A percentile compares a stretch with the other conserved stretches of the same genome.
These are phyloP conservation scores for Dichetophora obliterata DNA, from an alignment of 2,888 invertebrate genomes.

Conservation along the genomic window DNA sequence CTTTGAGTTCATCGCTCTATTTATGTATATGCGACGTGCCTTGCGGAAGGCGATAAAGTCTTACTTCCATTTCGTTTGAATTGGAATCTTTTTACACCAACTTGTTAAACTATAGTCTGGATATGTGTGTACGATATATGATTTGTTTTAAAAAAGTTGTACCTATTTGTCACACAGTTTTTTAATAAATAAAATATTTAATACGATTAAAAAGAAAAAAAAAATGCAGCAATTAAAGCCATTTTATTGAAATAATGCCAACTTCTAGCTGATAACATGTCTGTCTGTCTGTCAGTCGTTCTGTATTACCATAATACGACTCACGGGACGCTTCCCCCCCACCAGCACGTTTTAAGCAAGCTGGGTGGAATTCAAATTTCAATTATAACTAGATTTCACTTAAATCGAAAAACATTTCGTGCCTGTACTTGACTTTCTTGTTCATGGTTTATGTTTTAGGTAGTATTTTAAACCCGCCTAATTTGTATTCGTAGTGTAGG, in stretches of 20 bases:
- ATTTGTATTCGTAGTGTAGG: too few relatives aligned
- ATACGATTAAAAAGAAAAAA: neutral
- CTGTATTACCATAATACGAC: too few relatives aligned
- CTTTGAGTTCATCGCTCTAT: constrained; percentile 51
- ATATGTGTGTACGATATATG: constrained; percentile 43
- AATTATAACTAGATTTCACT: neutral
- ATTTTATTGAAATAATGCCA: too few relatives aligned
- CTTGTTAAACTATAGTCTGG: constrained; percentile 43
- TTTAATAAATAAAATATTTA: neutral
- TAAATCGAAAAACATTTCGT: neutral
- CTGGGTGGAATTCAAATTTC: neutral
- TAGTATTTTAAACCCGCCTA: too few relatives aligned
- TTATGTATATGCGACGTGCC: constrained; percentile 47
- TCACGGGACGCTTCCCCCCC: too few relatives aligned
- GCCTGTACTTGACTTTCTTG: constrained; percentile 12
- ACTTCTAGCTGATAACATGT: too few relatives aligned
- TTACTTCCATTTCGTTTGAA: constrained; percentile 45
- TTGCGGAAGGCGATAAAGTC: constrained; percentile 52
- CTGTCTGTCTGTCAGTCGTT: too few relatives aligned
- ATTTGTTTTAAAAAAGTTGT: neutral
- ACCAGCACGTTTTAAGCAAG: neutral
- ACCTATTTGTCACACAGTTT: neutral
- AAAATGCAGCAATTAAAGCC: neutral
- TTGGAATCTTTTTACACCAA: constrained; percentile 49
- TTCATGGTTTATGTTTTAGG: neutral